Evolutionary conservation across 2,797 vertebrate species (phyloP), one percentile per base, ranked within the genome.

Genomic region (Hydrocynus forskahlii): DNA sequence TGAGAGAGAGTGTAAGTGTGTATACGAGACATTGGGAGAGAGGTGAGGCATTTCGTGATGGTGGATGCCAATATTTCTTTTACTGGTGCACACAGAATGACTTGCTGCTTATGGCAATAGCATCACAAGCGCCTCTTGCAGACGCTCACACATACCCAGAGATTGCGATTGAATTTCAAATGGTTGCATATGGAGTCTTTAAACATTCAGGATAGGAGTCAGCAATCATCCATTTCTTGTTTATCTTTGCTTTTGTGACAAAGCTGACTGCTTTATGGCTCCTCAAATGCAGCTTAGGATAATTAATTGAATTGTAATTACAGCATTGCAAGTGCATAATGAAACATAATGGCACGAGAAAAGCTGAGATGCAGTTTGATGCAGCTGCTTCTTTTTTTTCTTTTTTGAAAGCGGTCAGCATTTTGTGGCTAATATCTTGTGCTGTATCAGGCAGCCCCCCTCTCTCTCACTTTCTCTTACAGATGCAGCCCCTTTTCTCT

Each of bases 271-370:
- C 45, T 81, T 81, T 60, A 67, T 75, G 59, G 87, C 84, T 82
- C 72, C 84, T 88, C 73, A 82, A 68, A 87, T 86, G 84, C 88
- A 86, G 79, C 86, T 86, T 62, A 84, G 83, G 88, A 88, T 92
- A 92, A 92, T 92, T 91, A 92, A 92, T 91, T 90, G 81, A 92
- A 89, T 81, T 74, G 89, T 89, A 91, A 89, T 93, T 92, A 90
- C 86, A 87, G 78, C 87, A 83, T 87, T 86, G 89, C 88, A 70
- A 7, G 66, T 85, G 85, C 83, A 85, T 91, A 80, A 71, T 78
- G 83, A 91, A 92, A 87, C 89, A 92, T 92, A 91, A 92, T 92
- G 90, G 89, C 88, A 88, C 90, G 90, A 90, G 86, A 81, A 84
- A 77, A 84, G 89, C 89, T 89, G 89, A 91, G 81, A 91, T 92